Base-by-base conservation (phyloP, 2,797 vertebrate genomes). In the Jordanella pulchra region DNA sequence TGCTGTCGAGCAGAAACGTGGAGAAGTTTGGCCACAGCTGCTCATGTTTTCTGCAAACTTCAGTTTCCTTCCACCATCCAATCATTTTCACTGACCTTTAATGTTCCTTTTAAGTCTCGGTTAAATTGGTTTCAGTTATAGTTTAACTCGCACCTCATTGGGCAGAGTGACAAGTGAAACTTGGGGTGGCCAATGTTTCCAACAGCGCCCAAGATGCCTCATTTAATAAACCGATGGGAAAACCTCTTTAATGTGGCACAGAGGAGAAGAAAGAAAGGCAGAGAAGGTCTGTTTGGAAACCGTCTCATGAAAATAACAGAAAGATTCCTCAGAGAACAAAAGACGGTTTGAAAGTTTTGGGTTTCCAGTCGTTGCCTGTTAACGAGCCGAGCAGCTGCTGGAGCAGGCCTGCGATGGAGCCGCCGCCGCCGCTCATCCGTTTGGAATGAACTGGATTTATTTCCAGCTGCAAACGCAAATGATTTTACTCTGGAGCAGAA, bases 361-460 rank as follows among this genome's bases (percentile, higher is more conserved):
- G 69, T 86, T 87, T 89, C 89, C 90, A 87, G 87, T 69, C 56
- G 18, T 15, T 9, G 56, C 12, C 72, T 11, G 69, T 86, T 93
- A 88, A 93, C 9, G 87, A 91, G 88, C 71, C 56, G 30, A 76
- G 69, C 89, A 89, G 89, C 91, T 92, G 92, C 83, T 88, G 30
- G 15, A 78, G 86, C 76, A 65, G 82, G 85, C 69, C 77, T 86
- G 89, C 91, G 87, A 92, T 87, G 79, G 86, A 89, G 84, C 92
- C 86, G 85, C 89, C 72, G 80, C 87, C 78, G 77, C 85, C 80
- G 78, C 82, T 91, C 88, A 88, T 88, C 80, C 71, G 76, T 90
- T 66, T 89, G 90, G 89, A 84, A 93, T 90, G 89, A 85, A 75
- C 81, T 35, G 69, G 78, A 69, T 66, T 65, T 64, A 72, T 74